A percentile compares a stretch with the other conserved stretches of the same genome.
phyloP scores from a whole-genome alignment of 1,140 invertebrate genomes.

The Philotrypesis tridentata region DNA sequence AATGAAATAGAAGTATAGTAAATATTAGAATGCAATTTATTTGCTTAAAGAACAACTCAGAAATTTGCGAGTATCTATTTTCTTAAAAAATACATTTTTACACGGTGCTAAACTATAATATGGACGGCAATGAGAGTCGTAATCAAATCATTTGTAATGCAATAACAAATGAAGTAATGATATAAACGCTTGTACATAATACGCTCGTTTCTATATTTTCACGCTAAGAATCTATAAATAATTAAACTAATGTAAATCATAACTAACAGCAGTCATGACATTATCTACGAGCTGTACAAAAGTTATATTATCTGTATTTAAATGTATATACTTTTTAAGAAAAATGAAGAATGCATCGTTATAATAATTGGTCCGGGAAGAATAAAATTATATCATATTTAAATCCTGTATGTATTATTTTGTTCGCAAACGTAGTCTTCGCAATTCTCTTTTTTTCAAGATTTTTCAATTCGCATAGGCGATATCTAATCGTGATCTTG shows the following conservation, averaged over 20 bases:
- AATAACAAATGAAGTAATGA: constrained; percentile 22
- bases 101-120: constrained; percentile 38
- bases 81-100: constrained; percentile 46
- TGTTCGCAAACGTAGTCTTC: neutral
- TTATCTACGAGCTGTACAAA: constrained; percentile 37
- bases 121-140: constrained; percentile 29
- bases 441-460: constrained; percentile 4
- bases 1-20: neutral
- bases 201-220: constrained; percentile 20
- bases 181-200: constrained; percentile 31
- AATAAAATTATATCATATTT: constrained; percentile 36
- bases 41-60: constrained; percentile 4
- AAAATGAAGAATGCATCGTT: constrained; percentile 6
- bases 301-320: constrained; percentile 32
- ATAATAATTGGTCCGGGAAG: constrained; percentile 20
- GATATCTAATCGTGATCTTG: too few species aligned
- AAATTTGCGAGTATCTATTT: constrained; percentile 39
- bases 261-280: constrained; percentile 13
- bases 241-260: constrained; percentile 29
- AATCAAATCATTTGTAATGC: constrained; percentile 34
- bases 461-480: neutral
- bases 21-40: constrained; percentile 33
- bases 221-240: constrained; percentile 30
- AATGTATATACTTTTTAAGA: constrained; percentile 42
- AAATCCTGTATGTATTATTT: constrained; percentile 15